Percentiles rank a stretch among this genome's conserved stretches.
phyloP scores from a whole-genome alignment of 64 coral and sea anemone species.

The Porites australiensis region DNA sequence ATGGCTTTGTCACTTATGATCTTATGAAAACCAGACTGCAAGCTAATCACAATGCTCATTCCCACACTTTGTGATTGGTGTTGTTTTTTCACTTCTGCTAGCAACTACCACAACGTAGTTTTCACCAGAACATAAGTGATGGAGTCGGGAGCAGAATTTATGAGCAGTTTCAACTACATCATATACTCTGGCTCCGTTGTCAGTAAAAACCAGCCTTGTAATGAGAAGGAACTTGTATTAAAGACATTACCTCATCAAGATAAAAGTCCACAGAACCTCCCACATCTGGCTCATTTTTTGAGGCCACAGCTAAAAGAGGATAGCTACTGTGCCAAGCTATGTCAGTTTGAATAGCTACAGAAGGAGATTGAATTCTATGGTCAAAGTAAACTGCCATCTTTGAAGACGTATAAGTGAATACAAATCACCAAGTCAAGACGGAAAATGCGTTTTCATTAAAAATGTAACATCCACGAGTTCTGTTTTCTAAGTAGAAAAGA shows the following conservation, averaged over 20 bases:
- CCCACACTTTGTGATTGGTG: too few relatives aligned
- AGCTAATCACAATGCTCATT: too few relatives aligned
- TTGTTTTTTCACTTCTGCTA: too few relatives aligned
- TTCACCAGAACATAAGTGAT: too few relatives aligned
- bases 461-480: neutral
- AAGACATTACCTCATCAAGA: slow-evolving; percentile 83
- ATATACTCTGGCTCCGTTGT: too few relatives aligned
- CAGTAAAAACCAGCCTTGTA: too few relatives aligned
- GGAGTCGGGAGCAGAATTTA: too few relatives aligned
- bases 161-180: too few relatives aligned
- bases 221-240: too few relatives aligned
- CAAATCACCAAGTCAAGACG: neutral
- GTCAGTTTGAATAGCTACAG: slow-evolving; percentile 85
- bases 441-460: neutral
- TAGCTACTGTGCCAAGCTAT: slow-evolving; percentile 90
- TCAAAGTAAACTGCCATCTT: slow-evolving; percentile 96
- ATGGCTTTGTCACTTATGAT: too few relatives aligned
- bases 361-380: slow-evolving; percentile 88
- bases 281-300: slow-evolving; percentile 85
- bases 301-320: slow-evolving; percentile 86
- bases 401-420: neutral
- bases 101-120: too few relatives aligned
- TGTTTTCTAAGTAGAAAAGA: neutral
- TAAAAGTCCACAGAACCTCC: slow-evolving; percentile 90
- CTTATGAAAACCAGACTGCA: too few relatives aligned